Evolutionary conservation across 2,113 vertebrate species (phyloP), one percentile per base, ranked within the genome.

Genomic region (Cyphomyrus plagiostoma): DNA sequence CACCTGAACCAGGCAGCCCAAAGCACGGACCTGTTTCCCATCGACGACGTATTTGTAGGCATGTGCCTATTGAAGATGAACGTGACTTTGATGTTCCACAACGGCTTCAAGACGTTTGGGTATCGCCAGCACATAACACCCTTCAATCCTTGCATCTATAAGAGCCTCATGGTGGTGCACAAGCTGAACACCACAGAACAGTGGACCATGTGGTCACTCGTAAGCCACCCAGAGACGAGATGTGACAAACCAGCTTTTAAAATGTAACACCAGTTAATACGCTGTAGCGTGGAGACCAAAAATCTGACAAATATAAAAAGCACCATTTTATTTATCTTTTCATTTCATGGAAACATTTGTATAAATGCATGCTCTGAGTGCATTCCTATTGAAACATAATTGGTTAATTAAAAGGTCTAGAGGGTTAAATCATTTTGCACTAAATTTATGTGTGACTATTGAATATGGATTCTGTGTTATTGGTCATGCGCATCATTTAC

Each of bases 201-300:
- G 94, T 96, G 96, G 97, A 93, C 95, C 89, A 96, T 96, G 95
- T 97, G 96, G 96, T 95, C 95, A 0, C 90, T 96, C 91, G 94
- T 96, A 49, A 95, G 91, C 11, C 95, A 96, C 0, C 89, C 93
- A 42, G 87, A 91, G 56, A 93, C 96, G 13, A 89, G 84, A 50
- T 96, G 96, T 77, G 92, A 93, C 0, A 92, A 91, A 53, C 49
- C n/a, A 26, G 10, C 45, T 56, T 17, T 53, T 11, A 77, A 46
- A 56, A 56, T 35, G 89, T 70, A 70, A 70, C 62, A 30, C 10
- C n/a, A 2, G 58, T 10, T 13, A 13, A 70, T 70, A 30, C 13
- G 62, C 62, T 13, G n/a, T 70, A 70, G 62, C n/a, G 4, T 70
- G 26, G 62, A 70, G 62, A 26, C 3, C 26, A 13, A 30, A 70